These are phyloP conservation scores for Caligus rogercresseyi DNA, from an alignment of 1,140 invertebrate species.

Conservation along the genomic window DNA sequence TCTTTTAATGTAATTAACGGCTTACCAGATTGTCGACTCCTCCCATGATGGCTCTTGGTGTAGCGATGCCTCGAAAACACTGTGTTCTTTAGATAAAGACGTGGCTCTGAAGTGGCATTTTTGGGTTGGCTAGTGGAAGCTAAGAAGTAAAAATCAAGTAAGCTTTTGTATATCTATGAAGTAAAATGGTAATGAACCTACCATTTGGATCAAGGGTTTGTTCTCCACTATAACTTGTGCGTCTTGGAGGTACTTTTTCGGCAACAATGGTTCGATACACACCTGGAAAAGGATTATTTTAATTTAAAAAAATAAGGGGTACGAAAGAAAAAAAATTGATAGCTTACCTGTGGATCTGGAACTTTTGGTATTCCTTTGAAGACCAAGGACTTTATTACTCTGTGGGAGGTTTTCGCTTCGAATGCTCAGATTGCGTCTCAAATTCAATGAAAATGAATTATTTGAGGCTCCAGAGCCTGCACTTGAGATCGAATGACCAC, in stretches of 20 bases:
- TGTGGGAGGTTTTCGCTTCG: constrained; percentile 10
- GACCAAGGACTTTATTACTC: constrained; percentile 5
- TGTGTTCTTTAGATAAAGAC: constrained; percentile 4
- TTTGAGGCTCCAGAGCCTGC: not conserved
- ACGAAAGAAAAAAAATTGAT: too few species aligned
- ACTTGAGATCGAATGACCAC: constrained; percentile 7
- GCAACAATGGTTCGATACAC: not conserved
- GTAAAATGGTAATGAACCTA: too few species aligned
- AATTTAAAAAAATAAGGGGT: too few species aligned
- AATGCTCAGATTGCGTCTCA: constrained; percentile 6
- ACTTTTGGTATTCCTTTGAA: constrained; percentile 9
- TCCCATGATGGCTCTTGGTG: not conserved
- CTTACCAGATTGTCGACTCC: not conserved
- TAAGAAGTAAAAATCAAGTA: too few species aligned
- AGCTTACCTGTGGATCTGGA: constrained; percentile 6
- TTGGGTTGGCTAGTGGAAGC: not conserved
- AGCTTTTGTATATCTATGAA: too few species aligned
- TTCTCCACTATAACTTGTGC: not conserved
- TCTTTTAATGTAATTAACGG: not conserved
- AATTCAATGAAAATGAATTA: not conserved
- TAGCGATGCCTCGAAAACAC: constrained; percentile 4
- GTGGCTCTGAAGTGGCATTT: constrained; percentile 8
- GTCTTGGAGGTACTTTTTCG: not conserved
- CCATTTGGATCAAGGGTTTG: not conserved
- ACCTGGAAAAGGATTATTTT: too few species aligned